These are phyloP conservation scores for Tridacna crocea DNA, from an alignment of 2,888 invertebrate species.

Conservation along the genomic window DNA sequence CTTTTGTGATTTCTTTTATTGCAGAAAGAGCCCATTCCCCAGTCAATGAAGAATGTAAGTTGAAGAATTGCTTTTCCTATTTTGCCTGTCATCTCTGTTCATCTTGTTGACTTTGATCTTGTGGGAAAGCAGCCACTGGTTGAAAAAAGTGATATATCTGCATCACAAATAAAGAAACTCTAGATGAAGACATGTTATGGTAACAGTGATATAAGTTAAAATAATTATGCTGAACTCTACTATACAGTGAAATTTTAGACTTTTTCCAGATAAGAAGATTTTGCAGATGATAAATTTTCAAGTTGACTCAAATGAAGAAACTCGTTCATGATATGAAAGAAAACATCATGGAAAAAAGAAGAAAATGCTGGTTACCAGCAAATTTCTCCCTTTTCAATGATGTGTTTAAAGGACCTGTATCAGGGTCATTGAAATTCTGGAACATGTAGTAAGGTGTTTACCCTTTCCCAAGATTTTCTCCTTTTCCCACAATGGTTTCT, in stretches of 20 bases:
- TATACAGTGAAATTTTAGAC: neutral
- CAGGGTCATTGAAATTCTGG: too few relatives aligned
- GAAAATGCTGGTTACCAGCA: neutral
- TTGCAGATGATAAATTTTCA: too few relatives aligned
- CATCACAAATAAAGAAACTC: constrained; percentile 23
- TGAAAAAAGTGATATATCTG: too few relatives aligned
- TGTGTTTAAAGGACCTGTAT: too few relatives aligned
- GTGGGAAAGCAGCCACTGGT: too few relatives aligned
- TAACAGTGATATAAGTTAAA: neutral
- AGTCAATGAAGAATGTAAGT: constrained; percentile 69
- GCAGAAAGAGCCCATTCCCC: constrained; percentile 78
- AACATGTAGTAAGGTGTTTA: too few relatives aligned
- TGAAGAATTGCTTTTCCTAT: constrained; percentile 34
- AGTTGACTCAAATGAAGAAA: neutral
- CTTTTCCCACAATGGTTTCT: too few relatives aligned
- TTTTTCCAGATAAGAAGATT: neutral
- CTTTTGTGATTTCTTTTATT: constrained; percentile 26
- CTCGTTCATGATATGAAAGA: neutral
- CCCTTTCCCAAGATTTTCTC: too few relatives aligned
- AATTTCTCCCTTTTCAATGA: too few relatives aligned
- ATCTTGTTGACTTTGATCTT: too few relatives aligned
- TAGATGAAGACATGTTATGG: constrained; percentile 12
- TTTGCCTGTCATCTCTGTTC: too few relatives aligned
- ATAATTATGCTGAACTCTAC: neutral
- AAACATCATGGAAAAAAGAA: neutral